Percentiles rank a stretch among this genome's conserved stretches.
Conservation (phyloP, 2,888 invertebrate species). For the Cheilosia urbana region DNA sequence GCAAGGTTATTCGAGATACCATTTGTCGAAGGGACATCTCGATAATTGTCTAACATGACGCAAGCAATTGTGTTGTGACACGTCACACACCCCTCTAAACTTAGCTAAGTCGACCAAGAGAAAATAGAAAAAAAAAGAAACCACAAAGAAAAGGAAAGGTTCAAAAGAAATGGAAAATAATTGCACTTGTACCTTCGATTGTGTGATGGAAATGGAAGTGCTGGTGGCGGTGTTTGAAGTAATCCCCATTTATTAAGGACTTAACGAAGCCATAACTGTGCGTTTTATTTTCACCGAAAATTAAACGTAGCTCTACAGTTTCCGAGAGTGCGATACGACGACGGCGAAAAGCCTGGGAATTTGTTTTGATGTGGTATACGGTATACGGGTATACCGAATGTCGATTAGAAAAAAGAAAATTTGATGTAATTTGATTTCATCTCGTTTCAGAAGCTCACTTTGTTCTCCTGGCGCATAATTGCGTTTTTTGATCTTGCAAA, state of each 20-base stretch:
- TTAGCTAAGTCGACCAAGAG: slow-evolving; percentile 16
- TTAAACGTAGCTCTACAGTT: slow-evolving; percentile 64
- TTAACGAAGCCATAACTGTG: slow-evolving; percentile 71
- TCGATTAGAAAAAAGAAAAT: slow-evolving; percentile 37
- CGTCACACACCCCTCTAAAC: slow-evolving; percentile 44
- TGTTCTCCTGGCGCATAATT: neutral
- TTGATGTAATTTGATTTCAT: slow-evolving; percentile 50
- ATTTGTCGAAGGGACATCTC: slow-evolving; percentile 24
- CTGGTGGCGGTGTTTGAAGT: slow-evolving; percentile 63
- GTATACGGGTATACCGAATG: too few relatives aligned
- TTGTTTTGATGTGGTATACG: slow-evolving; percentile 53
- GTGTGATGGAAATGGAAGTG: slow-evolving; percentile 23
- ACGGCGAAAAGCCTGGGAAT: neutral
- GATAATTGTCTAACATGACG: slow-evolving; percentile 59
- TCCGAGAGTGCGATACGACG: slow-evolving; percentile 49
- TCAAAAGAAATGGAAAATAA: slow-evolving; percentile 68
- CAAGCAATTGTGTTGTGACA: slow-evolving; percentile 52
- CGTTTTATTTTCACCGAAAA: slow-evolving; percentile 52
- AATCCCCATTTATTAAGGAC: slow-evolving; percentile 72
- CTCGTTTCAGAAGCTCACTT: neutral
- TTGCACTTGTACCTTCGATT: slow-evolving; percentile 64
- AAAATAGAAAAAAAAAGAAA: slow-evolving; percentile 24
- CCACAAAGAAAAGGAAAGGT: slow-evolving; percentile 43
- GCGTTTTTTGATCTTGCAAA: neutral
- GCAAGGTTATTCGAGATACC: slow-evolving; percentile 36